phyloP scores from a whole-genome alignment of 2,888 invertebrate genomes.

The Chymomyza procnemis region DNA sequence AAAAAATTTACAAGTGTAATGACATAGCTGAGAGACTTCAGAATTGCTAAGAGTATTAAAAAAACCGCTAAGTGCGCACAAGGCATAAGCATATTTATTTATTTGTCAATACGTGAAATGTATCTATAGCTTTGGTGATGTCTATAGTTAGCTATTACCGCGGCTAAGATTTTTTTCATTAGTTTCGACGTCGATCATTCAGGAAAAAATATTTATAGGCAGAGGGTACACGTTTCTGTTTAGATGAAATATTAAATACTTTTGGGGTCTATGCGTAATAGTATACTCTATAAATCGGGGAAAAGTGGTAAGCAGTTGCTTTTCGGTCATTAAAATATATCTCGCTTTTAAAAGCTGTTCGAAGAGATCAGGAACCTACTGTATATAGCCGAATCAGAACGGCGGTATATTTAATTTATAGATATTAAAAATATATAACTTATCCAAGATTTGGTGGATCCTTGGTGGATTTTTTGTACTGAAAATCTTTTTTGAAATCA shows the following conservation, averaged over 20 bases:
- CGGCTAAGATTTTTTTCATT: background rate
- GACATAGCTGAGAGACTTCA: background rate
- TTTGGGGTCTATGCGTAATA: background rate
- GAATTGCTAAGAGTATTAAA: background rate
- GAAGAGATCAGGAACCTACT: no score
- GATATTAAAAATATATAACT: no score
- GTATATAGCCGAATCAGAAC: no score
- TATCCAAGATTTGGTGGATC: no score
- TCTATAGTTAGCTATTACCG: background rate
- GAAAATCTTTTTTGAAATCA: no score
- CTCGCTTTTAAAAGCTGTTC: no score
- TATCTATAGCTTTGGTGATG: constrained; percentile 34
- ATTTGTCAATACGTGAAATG: constrained; percentile 32
- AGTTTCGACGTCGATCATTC: constrained; percentile 26
- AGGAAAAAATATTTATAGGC: background rate
- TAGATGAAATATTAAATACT: background rate
- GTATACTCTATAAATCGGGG: background rate
- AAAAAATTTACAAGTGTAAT: background rate
- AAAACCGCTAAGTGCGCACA: constrained; percentile 40
- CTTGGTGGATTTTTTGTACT: no score
- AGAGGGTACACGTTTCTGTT: background rate
- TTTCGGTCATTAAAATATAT: no score
- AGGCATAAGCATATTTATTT: constrained; percentile 38
- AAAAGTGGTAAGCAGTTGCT: no score
- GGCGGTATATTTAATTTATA: no score